Evolutionary conservation across 2,113 vertebrate genomes (phyloP), one percentile per base, ranked within the genome.

Genomic region (Equus przewalskii): DNA sequence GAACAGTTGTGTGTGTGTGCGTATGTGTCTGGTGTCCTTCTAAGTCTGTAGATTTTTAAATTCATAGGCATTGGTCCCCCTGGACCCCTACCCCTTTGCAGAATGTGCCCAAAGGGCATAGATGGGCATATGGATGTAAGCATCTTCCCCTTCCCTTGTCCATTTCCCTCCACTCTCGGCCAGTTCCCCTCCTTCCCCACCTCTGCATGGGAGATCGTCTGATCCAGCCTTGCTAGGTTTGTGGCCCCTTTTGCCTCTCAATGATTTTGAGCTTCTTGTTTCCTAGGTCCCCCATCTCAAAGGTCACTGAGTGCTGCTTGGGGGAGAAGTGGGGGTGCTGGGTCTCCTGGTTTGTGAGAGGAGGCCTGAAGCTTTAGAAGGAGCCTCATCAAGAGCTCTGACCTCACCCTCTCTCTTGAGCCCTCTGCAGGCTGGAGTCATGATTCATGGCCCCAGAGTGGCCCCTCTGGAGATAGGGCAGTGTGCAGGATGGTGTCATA

Each of bases 111-210:
- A 7, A 24, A 67, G 14, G n/a, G 28, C 18, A 7, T 1, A 41
- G 7, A 18, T n/a, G 41, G 28, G 2, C 49, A 3, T 3, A 1
- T 10, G 11, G 26, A 1, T 46, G 22, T 22, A 8, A 73, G 15
- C 33, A 19, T 22, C 26, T 49, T 62, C 9, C 14, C 10, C 36
- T 7, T 2, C 18, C 41, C 54, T 18, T 6, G 28, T 33, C 67
- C 26, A 1, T 19, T 28, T 56, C 8, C 51, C 26, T 54, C 15
- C 4, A 12, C 24, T 11, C 8, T 22, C 12, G 30, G 7, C 26
- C 28, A 26, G 2, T 4, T 56, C 14, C 49, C 28, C 33, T 82
- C 49, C 41, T 12, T 6, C 16, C 3, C 18, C 2, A 18, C 30
- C 30, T 54, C 15, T 62, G 21, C 76, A 44, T 1, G 0, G 51